Percentiles rank a stretch among this genome's conserved stretches.
phyloP scores from a whole-genome alignment of 2,888 invertebrate species.

The Drosophila paranaensis region DNA sequence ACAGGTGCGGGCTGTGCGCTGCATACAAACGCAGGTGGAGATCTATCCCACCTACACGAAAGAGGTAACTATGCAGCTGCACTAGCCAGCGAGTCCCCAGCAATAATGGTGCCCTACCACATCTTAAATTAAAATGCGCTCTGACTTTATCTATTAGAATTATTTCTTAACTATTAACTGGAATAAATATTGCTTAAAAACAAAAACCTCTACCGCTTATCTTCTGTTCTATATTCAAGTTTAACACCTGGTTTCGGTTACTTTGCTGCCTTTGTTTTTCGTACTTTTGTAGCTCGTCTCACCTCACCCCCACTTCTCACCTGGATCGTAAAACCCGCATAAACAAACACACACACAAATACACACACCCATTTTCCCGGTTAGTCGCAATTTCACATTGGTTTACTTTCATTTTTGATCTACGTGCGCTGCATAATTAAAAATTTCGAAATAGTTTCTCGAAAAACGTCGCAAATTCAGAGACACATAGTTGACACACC shows the following conservation, averaged over 20 bases:
- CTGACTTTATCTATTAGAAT: slow-evolving; percentile 40
- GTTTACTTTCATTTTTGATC: slow-evolving; percentile 75
- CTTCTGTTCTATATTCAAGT: slow-evolving; percentile 31
- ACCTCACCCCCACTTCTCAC: not conserved
- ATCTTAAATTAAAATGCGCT: slow-evolving; percentile 25
- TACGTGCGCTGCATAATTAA: slow-evolving; percentile 74
- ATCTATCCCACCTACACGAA: slow-evolving; percentile 84
- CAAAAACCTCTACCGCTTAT: slow-evolving; percentile 29
- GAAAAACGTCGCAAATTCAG: slow-evolving; percentile 54
- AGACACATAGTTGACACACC: slow-evolving; percentile 54
- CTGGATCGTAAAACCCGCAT: slow-evolving; percentile 25
- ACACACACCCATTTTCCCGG: slow-evolving; percentile 32
- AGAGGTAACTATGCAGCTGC: slow-evolving; percentile 85
- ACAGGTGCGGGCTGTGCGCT: slow-evolving; percentile 82
- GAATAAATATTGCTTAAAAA: slow-evolving; percentile 53
- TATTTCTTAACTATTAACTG: slow-evolving; percentile 69
- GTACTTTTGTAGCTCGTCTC: slow-evolving; percentile 20
- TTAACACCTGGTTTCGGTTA: slow-evolving; percentile 57
- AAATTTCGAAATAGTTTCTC: slow-evolving; percentile 55
- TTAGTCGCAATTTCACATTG: slow-evolving; percentile 71
- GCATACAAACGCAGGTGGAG: slow-evolving; percentile 83
- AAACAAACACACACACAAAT: slow-evolving; percentile 13
- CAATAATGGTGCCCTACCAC: slow-evolving; percentile 25
- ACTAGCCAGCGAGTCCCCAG: slow-evolving; percentile 44
- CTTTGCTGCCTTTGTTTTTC: slow-evolving; percentile 13